Base-by-base conservation (phyloP, 2,888 invertebrate species). In the Drosophila pegasa region DNA sequence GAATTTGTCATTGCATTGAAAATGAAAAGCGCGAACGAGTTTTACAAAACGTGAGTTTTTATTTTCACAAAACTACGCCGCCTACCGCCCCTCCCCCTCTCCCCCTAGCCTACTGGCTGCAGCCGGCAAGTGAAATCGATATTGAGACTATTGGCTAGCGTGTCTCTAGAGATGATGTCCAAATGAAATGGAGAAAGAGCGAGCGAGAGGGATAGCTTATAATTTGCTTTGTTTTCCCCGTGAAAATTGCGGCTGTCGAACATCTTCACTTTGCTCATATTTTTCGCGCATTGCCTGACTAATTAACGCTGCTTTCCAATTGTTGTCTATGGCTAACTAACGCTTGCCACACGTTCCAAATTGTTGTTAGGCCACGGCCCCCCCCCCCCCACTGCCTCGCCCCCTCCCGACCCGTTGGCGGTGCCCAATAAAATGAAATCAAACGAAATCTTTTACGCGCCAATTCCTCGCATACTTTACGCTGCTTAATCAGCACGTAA, bases 371-470 rank as follows among this genome's bases (percentile, higher is more conserved):
- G 27, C 18, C 29, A 48, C 45, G 38, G 50, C 62, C 10, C 51
- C 10, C 29, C 22, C 35, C 33, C 31, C 18, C 12, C 0, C 9
- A n/a, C n/a, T n/a, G n/a, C n/a, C n/a, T n/a, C 31, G 10, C 22
- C 9, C 35, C 41, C 2, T 22, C 7, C 29, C 14, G n/a, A n/a
- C n/a, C n/a, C n/a, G 16, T 14, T 60, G 50, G 38, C 56, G 47
- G 31, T 41, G 22, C 40, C 58, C 47, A 40, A 43, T 41, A 48
- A 77, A 74, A 66, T 59, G 66, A 78, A 78, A 79, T 78, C 77
- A 80, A 78, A 78, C 58, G 80, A 78, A 80, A 84, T 82, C 79
- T 84, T 86, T 88, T 87, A 86, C 87, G 85, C 89, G 89, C 85
- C 86, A 88, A 86, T 86, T 86, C 85, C 79, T 71, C 66, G 75